Evolutionary conservation across 1,140 invertebrate genomes (phyloP).

Genomic region (Polypedilum vanderplanki): DNA sequence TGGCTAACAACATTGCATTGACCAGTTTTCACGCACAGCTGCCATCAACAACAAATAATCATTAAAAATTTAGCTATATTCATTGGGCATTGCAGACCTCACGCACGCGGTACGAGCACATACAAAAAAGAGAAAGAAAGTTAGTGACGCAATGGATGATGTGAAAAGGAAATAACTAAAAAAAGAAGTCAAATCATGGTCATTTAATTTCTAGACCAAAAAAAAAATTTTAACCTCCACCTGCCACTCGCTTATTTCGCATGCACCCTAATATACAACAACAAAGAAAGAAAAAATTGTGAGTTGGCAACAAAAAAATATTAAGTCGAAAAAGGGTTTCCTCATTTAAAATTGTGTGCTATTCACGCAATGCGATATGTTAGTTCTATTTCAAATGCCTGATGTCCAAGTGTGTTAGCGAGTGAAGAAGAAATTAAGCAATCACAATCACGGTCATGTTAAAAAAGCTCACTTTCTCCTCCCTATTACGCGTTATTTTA

Average conservation of each 20-base stretch:
- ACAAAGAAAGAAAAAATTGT: no score
- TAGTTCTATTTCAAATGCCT: background rate
- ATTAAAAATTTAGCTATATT: constrained; percentile 1
- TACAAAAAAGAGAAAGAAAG: background rate
- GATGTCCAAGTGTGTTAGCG: background rate
- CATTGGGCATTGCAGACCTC: background rate
- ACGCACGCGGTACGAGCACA: background rate
- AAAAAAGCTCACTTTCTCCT: background rate
- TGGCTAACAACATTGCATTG: no score
- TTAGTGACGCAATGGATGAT: constrained; percentile 1
- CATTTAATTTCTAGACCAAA: constrained; percentile 3
- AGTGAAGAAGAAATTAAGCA: background rate
- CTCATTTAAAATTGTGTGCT: background rate
- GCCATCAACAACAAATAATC: background rate
- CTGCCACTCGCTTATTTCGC: background rate
- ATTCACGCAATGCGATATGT: background rate
- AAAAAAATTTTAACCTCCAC: background rate
- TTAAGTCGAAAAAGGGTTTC: background rate
- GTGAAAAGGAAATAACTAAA: background rate
- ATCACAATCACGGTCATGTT: constrained; percentile 10
- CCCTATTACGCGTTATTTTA: background rate
- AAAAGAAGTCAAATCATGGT: background rate
- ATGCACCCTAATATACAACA: background rate
- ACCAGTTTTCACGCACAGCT: no score
- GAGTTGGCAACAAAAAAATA: no score